These are phyloP conservation scores for Bruchidius siliquastri DNA, from an alignment of 2,888 invertebrate genomes.

Conservation along the genomic window DNA sequence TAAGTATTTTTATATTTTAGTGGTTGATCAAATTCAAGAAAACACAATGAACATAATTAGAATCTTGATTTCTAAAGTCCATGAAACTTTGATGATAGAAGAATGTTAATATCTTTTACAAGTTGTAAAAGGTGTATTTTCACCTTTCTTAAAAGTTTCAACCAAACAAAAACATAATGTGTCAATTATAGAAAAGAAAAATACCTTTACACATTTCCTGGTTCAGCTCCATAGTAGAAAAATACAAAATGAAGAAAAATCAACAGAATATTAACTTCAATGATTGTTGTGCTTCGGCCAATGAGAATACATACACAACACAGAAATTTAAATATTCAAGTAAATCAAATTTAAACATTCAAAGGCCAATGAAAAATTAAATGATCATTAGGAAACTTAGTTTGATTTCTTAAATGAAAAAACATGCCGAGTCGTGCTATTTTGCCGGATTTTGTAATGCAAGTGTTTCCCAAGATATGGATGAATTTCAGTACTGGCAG, in stretches of 20 bases:
- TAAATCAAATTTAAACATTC: conserved; percentile 20
- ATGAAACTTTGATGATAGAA: too few relatives aligned
- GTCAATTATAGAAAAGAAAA: not conserved
- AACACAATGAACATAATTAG: too few relatives aligned
- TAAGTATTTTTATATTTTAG: too few relatives aligned
- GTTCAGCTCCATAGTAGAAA: conserved; percentile 25
- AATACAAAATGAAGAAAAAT: conserved; percentile 19
- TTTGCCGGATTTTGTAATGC: not conserved
- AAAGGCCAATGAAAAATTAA: conserved; percentile 15
- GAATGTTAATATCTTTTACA: too few relatives aligned
- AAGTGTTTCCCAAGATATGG: not conserved
- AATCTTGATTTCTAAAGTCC: too few relatives aligned
- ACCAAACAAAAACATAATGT: too few relatives aligned
- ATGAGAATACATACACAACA: conserved; percentile 16
- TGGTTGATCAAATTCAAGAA: too few relatives aligned
- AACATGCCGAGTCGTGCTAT: not conserved
- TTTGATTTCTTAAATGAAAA: conserved; percentile 4
- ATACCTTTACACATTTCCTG: not conserved
- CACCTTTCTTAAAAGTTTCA: too few relatives aligned
- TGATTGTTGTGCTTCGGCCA: conserved; percentile 17
- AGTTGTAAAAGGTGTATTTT: too few relatives aligned
- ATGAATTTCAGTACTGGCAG: not conserved
- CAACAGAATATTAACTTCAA: conserved; percentile 7
- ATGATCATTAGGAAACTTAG: conserved; percentile 20
- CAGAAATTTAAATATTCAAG: not conserved